Base-by-base conservation (phyloP, 2,113 vertebrate species). In the Anas platyrhynchos region DNA sequence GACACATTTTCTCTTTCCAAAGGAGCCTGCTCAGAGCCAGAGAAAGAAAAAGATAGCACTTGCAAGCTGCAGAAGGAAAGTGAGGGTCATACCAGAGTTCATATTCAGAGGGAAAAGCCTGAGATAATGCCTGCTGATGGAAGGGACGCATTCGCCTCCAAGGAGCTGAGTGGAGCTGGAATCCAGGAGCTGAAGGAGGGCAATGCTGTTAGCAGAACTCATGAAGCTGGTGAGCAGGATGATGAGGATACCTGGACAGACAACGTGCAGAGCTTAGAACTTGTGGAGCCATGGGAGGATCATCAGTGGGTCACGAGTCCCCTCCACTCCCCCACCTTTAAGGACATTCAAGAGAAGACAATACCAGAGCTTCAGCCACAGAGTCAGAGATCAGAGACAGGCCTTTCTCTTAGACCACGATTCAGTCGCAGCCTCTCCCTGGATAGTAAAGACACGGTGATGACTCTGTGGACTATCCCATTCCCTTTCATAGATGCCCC, bases 241-340 rank as follows among this genome's bases (percentile, higher is more conserved):
- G 98, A 98, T 4, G 98, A 99, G 2, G 98, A 99, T 1, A 22
- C 97, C 56, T 98, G 95, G 91, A 97, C 92, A 68, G 98, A 98
- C 50, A 94, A 95, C 34, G 94, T 97, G 29, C 98, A 98, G 52
- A 98, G 98, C 83, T 97, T 99, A 89, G 99, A 99, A 93, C 97
- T 99, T 94, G 98, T 99, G 80, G 99, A 99, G 86, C 98, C 99
- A 8, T 99, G 99, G 99, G 99, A 99, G 71, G 99, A 99, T 72
- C 99, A 99, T 84, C 98, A 99, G 86, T 99, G 99, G 99, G 99
- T 99, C 34, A 99, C 99, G 7, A 99, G 99, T 80, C 99, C 99
- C 7, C 98, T 99, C 23, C 99, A 99, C 94, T 99, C 99, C 8
- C 99, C 99, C 5, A 99, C 98, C 58, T 95, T 99, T 83, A 99